phyloP scores from a whole-genome alignment of 2,797 vertebrate genomes.

The Pelobates cultripes region DNA sequence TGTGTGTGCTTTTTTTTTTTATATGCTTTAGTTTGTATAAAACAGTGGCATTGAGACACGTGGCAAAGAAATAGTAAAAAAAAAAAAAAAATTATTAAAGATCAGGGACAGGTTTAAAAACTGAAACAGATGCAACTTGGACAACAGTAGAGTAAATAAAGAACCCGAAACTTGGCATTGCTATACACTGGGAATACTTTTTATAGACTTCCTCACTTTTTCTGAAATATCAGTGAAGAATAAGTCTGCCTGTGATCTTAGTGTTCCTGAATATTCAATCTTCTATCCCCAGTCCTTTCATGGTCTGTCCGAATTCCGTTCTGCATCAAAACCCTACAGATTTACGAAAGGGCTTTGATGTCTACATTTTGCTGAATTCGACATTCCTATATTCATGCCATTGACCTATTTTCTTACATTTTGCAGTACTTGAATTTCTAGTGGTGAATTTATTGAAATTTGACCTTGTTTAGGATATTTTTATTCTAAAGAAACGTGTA shows the following conservation, averaged over 20 bases:
- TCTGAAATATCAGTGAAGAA: no score
- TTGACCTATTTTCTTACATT: slow-evolving; percentile 38
- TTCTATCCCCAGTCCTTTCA: slow-evolving; percentile 10
- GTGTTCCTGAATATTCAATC: neutral
- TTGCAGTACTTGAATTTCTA: slow-evolving; percentile 32
- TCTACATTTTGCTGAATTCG: slow-evolving; percentile 1
- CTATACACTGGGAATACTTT: no score
- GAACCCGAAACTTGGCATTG: no score
- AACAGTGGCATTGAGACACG: no score
- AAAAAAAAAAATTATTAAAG: no score
- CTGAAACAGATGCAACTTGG: no score
- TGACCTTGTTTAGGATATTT: slow-evolving; percentile 33
- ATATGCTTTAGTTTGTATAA: no score
- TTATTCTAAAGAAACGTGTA: slow-evolving; percentile 11
- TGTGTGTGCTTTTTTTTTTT: no score
- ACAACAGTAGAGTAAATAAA: no score
- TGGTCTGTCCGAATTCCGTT: slow-evolving; percentile 13
- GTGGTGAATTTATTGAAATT: slow-evolving; percentile 11
- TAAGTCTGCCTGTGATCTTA: neutral
- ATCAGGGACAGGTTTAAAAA: no score
- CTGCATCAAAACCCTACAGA: slow-evolving; percentile 19
- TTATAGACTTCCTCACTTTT: no score
- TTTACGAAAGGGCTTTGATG: neutral
- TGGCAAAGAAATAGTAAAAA: no score
- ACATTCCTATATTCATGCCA: slow-evolving; percentile 14